A percentile compares a stretch with the other conserved stretches of the same genome.
Evolutionary conservation across 2,113 vertebrate species (phyloP).

Genomic region (Crotalus viridis): DNA sequence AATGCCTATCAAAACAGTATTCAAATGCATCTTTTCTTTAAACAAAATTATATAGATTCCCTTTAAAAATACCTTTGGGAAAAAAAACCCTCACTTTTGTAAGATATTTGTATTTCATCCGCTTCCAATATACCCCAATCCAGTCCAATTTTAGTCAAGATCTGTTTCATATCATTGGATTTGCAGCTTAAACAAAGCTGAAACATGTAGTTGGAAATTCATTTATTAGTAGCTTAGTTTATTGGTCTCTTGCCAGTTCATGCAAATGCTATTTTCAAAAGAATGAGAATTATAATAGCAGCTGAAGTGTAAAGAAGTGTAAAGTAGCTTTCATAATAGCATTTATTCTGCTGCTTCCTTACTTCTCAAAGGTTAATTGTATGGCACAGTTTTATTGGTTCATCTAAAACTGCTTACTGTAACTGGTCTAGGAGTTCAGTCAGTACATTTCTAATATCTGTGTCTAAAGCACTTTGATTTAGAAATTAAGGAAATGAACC

Average conservation of each 20-base stretch:
- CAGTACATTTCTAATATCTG: neutral
- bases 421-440: neutral
- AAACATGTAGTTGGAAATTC: neutral
- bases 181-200: neutral
- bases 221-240: slow-evolving; percentile 6
- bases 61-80: neutral
- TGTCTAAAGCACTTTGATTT: neutral
- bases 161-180: neutral
- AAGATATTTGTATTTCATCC: neutral
- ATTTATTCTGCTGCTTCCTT: neutral
- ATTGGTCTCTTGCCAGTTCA: neutral
- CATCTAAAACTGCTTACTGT: neutral
- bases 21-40: neutral
- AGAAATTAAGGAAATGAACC: neutral
- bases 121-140: neutral
- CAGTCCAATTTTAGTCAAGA: neutral
- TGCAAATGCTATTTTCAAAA: neutral
- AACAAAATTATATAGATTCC: neutral
- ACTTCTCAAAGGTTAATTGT: neutral
- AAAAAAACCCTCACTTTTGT: neutral
- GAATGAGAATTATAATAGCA: neutral
- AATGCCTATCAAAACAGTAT: neutral
- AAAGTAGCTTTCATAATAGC: slow-evolving; percentile 1
- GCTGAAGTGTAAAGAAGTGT: neutral
- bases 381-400: neutral